Percentiles rank a stretch among this genome's conserved stretches.
Evolutionary conservation across 2,113 vertebrate species (phyloP).

Genomic region (Fregetta grallaria): DNA sequence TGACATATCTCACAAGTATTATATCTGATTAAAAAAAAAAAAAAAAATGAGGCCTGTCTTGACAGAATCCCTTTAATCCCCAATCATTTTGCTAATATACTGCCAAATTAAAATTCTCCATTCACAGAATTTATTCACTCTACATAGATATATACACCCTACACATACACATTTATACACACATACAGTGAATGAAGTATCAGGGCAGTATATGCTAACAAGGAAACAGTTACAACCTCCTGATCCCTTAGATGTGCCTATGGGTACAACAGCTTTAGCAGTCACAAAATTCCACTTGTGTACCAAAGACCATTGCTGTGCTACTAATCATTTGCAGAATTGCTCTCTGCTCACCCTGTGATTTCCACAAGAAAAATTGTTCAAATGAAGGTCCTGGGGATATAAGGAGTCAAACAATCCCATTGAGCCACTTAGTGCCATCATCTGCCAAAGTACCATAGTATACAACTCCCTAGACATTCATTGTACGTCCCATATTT

Average conservation of each 20-base stretch:
- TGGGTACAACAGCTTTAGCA: not conserved
- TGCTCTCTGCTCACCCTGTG: not conserved
- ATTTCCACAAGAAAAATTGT: not conserved
- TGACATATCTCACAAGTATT: not conserved
- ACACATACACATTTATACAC: not conserved
- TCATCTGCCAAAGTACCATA: not conserved
- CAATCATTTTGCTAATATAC: not conserved
- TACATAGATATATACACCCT: not conserved
- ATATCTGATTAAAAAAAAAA: not conserved
- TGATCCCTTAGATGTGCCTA: not conserved
- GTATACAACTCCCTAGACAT: not conserved
- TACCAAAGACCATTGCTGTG: not conserved
- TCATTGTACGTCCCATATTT: not conserved
- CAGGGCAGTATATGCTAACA: not conserved
- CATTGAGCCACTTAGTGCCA: not conserved
- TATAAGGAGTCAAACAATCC: not conserved
- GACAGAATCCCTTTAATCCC: not conserved
- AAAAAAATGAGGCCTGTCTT: not conserved
- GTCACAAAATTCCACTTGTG: not conserved
- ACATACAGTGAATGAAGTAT: rapidly evolving
- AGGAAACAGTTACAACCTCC: not conserved
- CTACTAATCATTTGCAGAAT: not conserved
- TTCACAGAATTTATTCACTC: not conserved
- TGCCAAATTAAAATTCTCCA: not conserved
- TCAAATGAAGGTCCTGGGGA: not conserved